phyloP scores from a whole-genome alignment of 1,140 invertebrate genomes.

The Calephelis virginiensis region DNA sequence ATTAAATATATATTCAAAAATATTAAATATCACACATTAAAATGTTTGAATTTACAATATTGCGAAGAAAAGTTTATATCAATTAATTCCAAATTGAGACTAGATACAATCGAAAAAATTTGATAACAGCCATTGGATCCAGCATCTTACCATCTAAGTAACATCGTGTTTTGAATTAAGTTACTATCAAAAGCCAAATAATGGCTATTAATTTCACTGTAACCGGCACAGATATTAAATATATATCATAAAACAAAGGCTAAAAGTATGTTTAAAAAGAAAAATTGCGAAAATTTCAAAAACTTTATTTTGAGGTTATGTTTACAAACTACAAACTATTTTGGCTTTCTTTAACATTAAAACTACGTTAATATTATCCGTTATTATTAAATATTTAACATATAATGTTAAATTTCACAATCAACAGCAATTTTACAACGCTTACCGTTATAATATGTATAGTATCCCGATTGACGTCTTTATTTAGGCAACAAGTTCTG shows the following conservation, averaged over 20 bases:
- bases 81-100: too few species aligned
- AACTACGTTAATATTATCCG: background rate
- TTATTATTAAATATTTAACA: background rate
- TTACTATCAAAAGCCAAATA: background rate
- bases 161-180: too few species aligned
- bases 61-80: too few species aligned
- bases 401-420: background rate
- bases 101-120: too few species aligned
- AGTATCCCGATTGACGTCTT: background rate
- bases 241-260: background rate
- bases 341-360: constrained; percentile 4
- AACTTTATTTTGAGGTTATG: constrained; percentile 35
- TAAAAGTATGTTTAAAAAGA: background rate
- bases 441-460: background rate
- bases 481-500: constrained; percentile 18
- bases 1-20: too few species aligned
- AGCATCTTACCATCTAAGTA: too few species aligned
- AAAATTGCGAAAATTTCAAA: background rate
- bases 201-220: background rate
- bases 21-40: too few species aligned
- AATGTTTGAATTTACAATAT: too few species aligned
- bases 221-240: background rate
- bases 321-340: constrained; percentile 34
- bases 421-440: background rate
- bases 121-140: too few species aligned